Evolutionary conservation across 2,888 invertebrate genomes (phyloP), one percentile per base, ranked within the genome.

Genomic region (Mesochorus sp.): DNA sequence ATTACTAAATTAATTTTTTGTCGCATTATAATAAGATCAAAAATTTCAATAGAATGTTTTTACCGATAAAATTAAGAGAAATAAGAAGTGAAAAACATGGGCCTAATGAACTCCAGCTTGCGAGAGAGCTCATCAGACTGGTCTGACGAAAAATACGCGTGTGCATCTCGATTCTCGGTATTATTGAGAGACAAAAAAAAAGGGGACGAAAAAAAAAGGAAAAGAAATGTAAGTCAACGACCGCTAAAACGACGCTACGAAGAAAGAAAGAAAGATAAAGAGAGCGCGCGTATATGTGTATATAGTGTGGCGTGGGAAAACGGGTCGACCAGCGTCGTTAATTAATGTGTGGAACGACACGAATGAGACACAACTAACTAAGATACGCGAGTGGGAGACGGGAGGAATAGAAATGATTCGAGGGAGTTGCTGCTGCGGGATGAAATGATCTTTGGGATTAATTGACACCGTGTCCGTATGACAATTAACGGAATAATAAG

Each of bases 361-460:
- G 66, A 67, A 59, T 53, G 67, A 68, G 68, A 78, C 31, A 34
- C 39, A 51, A 44, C 42, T 57, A 17, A 59, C 55, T 34, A 67
- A 42, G 57, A 68, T 28, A 47, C 42, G 24, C 31, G 39, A 26
- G 17, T 6, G 28, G 37, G 21, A 42, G 44, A 55, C 21, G 44
- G 17, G 72, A 64, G 68, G 68, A 62, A 57, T 64, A 73, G 68
- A 73, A 77, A 73, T 68, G 77, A 64, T 73, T 61, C 49, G 62
- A 28, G 6, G 42, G 26, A 31, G 19, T 34, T 19, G 39, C 34
- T 72, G 39, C 68, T 44, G 47, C 37, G 19, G 19, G 59, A 70
- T 68, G 73, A 73, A 73, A 78, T 73, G 73, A 78, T 78, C 78
- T 78, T 74, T 74, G 34, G 64, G 59, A 70, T 74, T 78, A 78